Evolutionary conservation across 2,888 invertebrate genomes (phyloP).

Genomic region (Tetragonula carbonaria): DNA sequence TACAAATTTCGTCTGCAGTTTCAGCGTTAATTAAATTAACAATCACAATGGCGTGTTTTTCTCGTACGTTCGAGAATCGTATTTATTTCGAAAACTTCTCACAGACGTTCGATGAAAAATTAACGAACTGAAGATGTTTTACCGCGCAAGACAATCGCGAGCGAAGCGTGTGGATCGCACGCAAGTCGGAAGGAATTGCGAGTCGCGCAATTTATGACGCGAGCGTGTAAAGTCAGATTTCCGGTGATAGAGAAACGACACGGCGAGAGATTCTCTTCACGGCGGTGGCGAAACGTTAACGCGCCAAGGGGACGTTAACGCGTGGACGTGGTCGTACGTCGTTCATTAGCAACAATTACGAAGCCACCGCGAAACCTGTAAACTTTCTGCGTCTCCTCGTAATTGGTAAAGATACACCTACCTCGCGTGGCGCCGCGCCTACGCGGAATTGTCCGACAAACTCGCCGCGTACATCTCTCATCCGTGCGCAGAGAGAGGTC

Average conservation of each 20-base stretch:
- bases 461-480: not conserved
- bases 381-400: conserved; percentile 50
- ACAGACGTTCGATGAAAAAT: not conserved
- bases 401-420: conserved; percentile 48
- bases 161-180: not conserved
- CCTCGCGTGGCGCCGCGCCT: conserved; percentile 27
- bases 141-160: not conserved
- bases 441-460: conserved; percentile 48
- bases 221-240: not conserved
- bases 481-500: too few relatives aligned
- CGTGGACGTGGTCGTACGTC: conserved; percentile 40
- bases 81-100: too few relatives aligned
- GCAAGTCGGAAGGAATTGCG: not conserved
- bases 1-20: too few relatives aligned
- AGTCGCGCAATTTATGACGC: not conserved
- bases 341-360: conserved; percentile 59
- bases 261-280: too few relatives aligned
- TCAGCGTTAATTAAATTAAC: too few relatives aligned
- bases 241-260: not conserved
- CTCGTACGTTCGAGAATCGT: too few relatives aligned
- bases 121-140: not conserved
- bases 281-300: not conserved
- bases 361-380: conserved; percentile 46
- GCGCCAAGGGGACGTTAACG: conserved; percentile 24
- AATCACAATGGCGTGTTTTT: too few relatives aligned